These are phyloP conservation scores for Toxotes chatareus DNA, from an alignment of 2,113 vertebrate genomes.

Conservation along the genomic window DNA sequence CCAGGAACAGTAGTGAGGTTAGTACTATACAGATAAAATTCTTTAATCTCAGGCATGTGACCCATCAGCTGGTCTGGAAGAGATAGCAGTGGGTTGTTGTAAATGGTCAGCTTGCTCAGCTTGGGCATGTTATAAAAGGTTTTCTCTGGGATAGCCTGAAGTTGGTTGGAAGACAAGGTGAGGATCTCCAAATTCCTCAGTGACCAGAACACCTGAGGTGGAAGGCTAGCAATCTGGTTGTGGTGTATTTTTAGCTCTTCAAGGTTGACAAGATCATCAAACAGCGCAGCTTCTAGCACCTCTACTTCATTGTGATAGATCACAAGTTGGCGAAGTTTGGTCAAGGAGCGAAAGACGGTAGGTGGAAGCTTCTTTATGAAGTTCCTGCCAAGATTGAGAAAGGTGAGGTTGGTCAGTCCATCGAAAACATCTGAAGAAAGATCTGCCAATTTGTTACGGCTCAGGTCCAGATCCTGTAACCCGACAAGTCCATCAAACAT, in stretches of 20 bases:
- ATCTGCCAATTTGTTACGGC: constrained; percentile 79
- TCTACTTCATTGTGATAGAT: constrained; percentile 85
- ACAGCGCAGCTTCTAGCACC: constrained; percentile 79
- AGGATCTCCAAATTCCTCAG: constrained; percentile 81
- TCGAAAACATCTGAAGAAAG: constrained; percentile 78
- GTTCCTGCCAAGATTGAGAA: constrained; percentile 87
- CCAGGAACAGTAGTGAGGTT: constrained; percentile 86
- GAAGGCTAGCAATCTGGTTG: constrained; percentile 84
- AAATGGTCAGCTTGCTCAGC: constrained; percentile 85
- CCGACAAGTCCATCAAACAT: constrained; percentile 80
- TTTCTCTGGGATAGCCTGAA: constrained; percentile 82
- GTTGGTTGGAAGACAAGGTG: constrained; percentile 85
- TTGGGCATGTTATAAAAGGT: constrained; percentile 86
- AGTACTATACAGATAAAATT: constrained; percentile 87
- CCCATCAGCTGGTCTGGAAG: constrained; percentile 90
- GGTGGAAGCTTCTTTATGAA: constrained; percentile 82
- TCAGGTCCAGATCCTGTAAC: constrained; percentile 84
- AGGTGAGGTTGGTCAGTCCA: constrained; percentile 79
- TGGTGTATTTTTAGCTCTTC: constrained; percentile 82
- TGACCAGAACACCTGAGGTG: constrained; percentile 83
- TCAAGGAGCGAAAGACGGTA: constrained; percentile 82
- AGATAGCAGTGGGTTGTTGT: constrained; percentile 86
- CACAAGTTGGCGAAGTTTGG: constrained; percentile 79
- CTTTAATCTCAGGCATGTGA: constrained; percentile 84
- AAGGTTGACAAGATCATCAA: constrained; percentile 83